Conservation (phyloP, 1,140 invertebrate species). For the Tribolium castaneum region DNA sequence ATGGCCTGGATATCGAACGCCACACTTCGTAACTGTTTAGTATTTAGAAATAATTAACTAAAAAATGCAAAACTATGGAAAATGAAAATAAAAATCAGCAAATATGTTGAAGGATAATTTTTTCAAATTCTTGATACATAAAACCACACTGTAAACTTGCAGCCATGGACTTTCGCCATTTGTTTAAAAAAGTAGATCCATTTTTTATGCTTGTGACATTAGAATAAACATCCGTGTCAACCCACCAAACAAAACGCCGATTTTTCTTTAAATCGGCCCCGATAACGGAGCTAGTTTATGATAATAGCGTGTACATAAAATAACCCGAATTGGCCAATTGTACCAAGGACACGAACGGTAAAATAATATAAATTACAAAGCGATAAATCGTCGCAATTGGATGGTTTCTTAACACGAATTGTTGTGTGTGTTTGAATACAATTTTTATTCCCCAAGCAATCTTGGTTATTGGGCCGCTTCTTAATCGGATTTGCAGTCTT, state of each 20-base stretch:
- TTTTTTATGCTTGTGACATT: conserved; percentile 12
- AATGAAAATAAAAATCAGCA: no score
- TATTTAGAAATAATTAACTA: no score
- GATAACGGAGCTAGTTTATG: conserved; percentile 25
- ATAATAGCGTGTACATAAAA: conserved; percentile 31
- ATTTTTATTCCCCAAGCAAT: neutral
- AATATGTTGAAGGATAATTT: no score
- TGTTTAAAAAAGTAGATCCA: neutral
- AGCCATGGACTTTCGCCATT: neutral
- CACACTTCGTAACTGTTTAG: no score
- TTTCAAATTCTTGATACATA: no score
- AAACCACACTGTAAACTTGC: no score
- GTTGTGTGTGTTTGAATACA: neutral
- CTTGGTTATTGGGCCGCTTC: neutral
- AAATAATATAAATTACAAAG: conserved; percentile 22
- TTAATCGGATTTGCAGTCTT: neutral
- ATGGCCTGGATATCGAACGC: no score
- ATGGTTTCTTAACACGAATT: conserved; percentile 29
- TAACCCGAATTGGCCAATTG: conserved; percentile 21
- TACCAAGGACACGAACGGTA: conserved; percentile 12
- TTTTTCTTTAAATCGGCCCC: conserved; percentile 6
- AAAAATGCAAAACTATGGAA: no score
- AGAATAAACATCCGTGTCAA: neutral
- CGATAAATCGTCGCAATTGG: neutral
- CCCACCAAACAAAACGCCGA: neutral